phyloP scores from a whole-genome alignment of 2,888 invertebrate genomes.

The Scaptomyza tumidula region DNA sequence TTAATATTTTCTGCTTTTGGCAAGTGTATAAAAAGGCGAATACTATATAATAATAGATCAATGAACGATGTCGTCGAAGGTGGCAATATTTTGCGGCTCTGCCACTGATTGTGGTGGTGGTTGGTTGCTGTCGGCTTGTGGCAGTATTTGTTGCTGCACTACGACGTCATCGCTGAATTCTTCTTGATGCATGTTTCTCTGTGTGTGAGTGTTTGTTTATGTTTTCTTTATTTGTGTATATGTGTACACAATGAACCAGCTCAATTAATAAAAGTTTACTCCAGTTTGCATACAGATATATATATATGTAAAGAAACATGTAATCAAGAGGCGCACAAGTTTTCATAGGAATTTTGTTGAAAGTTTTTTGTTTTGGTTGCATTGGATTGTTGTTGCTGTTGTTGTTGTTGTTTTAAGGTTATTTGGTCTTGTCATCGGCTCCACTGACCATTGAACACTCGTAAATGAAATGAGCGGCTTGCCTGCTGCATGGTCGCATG shows the following conservation, averaged over 20 bases:
- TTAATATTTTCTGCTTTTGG: background rate
- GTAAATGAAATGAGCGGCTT: slow-evolving; percentile 47
- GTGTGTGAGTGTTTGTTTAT: slow-evolving; percentile 3
- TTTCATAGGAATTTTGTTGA: slow-evolving; percentile 60
- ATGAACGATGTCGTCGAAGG: slow-evolving; percentile 22
- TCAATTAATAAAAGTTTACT: slow-evolving; percentile 73
- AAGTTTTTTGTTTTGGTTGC: slow-evolving; percentile 43
- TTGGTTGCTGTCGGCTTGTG: slow-evolving; percentile 2
- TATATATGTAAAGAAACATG: slow-evolving; percentile 28
- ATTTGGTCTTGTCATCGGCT: slow-evolving; percentile 57
- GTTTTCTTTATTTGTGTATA: background rate
- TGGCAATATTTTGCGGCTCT: slow-evolving; percentile 26
- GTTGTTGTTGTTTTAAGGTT: slow-evolving; percentile 36
- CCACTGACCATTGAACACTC: slow-evolving; percentile 26
- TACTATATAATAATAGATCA: slow-evolving; percentile 12
- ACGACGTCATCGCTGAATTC: slow-evolving; percentile 41
- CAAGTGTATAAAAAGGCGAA: slow-evolving; percentile 17
- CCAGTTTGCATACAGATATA: slow-evolving; percentile 53
- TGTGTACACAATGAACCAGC: slow-evolving; percentile 28
- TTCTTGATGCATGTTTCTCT: slow-evolving; percentile 12
- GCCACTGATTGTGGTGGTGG: slow-evolving; percentile 5
- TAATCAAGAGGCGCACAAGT: slow-evolving; percentile 56
- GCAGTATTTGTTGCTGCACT: slow-evolving; percentile 21
- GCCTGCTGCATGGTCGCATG: slow-evolving; percentile 8
- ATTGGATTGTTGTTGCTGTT: background rate